Base-by-base conservation (phyloP, 2,113 vertebrate species). In the Engraulis encrasicolus region DNA sequence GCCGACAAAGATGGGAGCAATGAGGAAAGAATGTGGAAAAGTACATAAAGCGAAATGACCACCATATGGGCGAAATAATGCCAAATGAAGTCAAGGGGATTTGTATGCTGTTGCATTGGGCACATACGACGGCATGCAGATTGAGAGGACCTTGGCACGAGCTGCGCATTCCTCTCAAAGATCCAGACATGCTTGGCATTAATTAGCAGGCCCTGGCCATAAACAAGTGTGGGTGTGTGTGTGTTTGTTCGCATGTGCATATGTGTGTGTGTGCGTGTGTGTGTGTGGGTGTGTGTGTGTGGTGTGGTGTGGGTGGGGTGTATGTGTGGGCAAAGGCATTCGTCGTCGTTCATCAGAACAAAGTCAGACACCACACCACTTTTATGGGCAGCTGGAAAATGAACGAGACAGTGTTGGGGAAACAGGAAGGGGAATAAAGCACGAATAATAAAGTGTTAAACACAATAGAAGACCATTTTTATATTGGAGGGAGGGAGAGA, bases 41-140 rank as follows among this genome's bases (percentile, higher is more conserved):
- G 82, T 80, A 85, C 74, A 80, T 50, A 79, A 86, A 82, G 88
- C 79, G 48, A 58, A 78, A 78, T 80, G 82, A 78, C 31, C 40
- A 79, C 83, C 80, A 86, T 82, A 86, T 86, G 85, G 54, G 52
- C 81, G 80, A 86, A 86, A 82, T 81, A 80, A 82, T 82, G 82
- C 77, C 84, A 80, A 82, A 85, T 89, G 50, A 89, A 81, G 82
- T 89, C 58, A 89, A 81, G 82, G 85, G 87, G 61, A 88, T 78
- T 87, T 87, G 84, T 66, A 83, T n/a, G n/a, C n/a, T n/a, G n/a
- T n/a, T n/a, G n/a, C n/a, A n/a, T 84, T 89, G 86, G 84, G 40
- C 48, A 86, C 37, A 54, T 77, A 82, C 81, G 83, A 77, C 81
- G 88, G 78, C 50, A 48, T 50, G 50, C 88, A 80, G 45, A 83